These are phyloP conservation scores for Callimorpha dominula DNA, from an alignment of 2,888 invertebrate species.

Conservation along the genomic window DNA sequence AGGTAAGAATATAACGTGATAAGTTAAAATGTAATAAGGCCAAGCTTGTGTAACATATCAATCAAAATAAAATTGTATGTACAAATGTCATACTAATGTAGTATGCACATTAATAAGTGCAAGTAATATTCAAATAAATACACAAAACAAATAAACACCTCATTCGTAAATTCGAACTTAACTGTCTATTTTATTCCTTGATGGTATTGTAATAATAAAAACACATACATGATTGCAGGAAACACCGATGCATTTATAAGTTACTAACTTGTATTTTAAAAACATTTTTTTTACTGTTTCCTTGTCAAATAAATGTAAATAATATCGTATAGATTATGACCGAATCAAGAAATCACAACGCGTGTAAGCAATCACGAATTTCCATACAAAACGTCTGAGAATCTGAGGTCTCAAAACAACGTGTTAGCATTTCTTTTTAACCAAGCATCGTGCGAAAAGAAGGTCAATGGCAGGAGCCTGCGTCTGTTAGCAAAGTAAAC, in stretches of 20 bases:
- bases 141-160: neutral
- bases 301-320: slow-evolving; percentile 7
- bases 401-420: slow-evolving; percentile 23
- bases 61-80: too few species aligned
- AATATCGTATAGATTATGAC: slow-evolving; percentile 18
- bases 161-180: neutral
- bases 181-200: neutral
- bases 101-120: too few species aligned
- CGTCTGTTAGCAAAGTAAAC: slow-evolving; percentile 80
- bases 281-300: neutral
- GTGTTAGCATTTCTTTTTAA: slow-evolving; percentile 66
- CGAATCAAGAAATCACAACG: neutral
- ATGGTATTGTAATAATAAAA: neutral
- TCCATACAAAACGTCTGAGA: slow-evolving; percentile 1
- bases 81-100: too few species aligned
- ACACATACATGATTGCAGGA: neutral
- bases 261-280: neutral
- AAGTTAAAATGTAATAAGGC: too few species aligned
- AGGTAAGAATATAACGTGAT: slow-evolving; percentile 70
- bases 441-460: slow-evolving; percentile 67
- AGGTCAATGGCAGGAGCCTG: slow-evolving; percentile 82
- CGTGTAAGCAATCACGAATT: slow-evolving; percentile 3
- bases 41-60: too few species aligned
- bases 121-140: too few species aligned
- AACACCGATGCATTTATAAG: neutral